Base-by-base conservation (phyloP, 1,140 invertebrate species). In the Neoseiulus cucumeris region DNA sequence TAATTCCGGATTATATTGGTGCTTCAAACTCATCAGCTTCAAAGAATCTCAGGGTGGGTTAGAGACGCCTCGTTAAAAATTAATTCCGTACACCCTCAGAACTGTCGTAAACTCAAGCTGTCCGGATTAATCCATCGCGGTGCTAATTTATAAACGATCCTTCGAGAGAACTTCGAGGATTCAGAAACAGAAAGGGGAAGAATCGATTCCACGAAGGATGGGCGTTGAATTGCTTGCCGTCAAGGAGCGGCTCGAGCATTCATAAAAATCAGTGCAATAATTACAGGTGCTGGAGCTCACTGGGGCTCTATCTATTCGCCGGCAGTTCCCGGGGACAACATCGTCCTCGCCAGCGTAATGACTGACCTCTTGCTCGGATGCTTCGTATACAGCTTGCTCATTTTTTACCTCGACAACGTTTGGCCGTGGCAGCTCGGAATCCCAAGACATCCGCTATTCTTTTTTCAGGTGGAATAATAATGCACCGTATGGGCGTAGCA, bases 401-500 rank as follows among this genome's bases (percentile, higher is more conserved):
- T 78, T 51, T 68, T 72, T n/a, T 72, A 75, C 55, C 65, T 73
- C 18, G 76, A 78, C 71, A 73, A 67, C n/a, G 68, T 72, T 1
- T 70, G 68, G 68, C 71, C 71, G 22, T 70, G 72, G 55, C 74
- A 76, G 55, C 76, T 75, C 72, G 79, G 79, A 59, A 70, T 77
- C 12, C 69, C 76, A 0, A 72, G 75, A 67, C 78, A 77, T 6
- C 78, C 74, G 72, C 78, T 78, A 68, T 80, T 80, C 71, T 72
- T 72, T 0, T 59, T 59, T 9, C 14, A 59, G 22, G 51, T 59
- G 22, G 9, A 33, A 17, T 25, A 59, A 59, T 59, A 14, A 47
- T 20, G 45, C 33, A 6, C 33, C 33, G 4, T 39, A 39, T 39
- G 33, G 9, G 33, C 33, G 33, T 39, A 9, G 33, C 4, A 39